These are phyloP conservation scores for Neuroscelio doddi DNA, from an alignment of 2,888 invertebrate genomes.

Conservation along the genomic window DNA sequence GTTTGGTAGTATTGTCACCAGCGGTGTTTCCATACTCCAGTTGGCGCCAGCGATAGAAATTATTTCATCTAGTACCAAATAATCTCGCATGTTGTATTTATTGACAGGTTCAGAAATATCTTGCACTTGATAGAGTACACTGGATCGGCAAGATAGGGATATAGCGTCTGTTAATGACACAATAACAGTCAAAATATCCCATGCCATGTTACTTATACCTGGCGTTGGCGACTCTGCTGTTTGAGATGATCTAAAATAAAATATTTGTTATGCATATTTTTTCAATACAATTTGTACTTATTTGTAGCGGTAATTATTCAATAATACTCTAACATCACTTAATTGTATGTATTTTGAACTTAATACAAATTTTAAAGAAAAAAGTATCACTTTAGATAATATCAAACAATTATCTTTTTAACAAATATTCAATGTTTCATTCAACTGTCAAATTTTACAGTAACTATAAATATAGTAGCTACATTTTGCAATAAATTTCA, in stretches of 20 bases:
- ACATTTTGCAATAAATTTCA: no score
- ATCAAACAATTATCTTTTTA: no score
- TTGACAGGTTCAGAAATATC: constrained; percentile 66
- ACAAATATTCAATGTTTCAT: no score
- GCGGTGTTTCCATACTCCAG: constrained; percentile 72
- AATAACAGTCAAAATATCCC: constrained; percentile 80
- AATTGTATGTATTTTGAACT: no score
- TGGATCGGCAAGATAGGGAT: constrained; percentile 72
- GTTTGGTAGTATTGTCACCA: constrained; percentile 75
- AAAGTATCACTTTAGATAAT: no score
- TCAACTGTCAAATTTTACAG: no score
- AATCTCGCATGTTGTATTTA: constrained; percentile 73
- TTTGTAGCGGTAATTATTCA: no score
- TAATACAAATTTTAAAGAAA: no score
- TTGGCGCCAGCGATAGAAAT: constrained; percentile 70
- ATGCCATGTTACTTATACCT: constrained; percentile 71
- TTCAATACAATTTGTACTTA: no score
- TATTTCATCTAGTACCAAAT: constrained; percentile 69
- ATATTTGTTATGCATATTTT: background rate
- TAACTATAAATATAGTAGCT: no score
- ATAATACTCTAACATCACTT: no score
- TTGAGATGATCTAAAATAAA: constrained; percentile 33
- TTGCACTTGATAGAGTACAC: constrained; percentile 72
- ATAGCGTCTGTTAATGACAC: constrained; percentile 79
- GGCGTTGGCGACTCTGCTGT: constrained; percentile 29